Conservation (phyloP, 2,113 vertebrate genomes). For the Paramisgurnus dabryanus region DNA sequence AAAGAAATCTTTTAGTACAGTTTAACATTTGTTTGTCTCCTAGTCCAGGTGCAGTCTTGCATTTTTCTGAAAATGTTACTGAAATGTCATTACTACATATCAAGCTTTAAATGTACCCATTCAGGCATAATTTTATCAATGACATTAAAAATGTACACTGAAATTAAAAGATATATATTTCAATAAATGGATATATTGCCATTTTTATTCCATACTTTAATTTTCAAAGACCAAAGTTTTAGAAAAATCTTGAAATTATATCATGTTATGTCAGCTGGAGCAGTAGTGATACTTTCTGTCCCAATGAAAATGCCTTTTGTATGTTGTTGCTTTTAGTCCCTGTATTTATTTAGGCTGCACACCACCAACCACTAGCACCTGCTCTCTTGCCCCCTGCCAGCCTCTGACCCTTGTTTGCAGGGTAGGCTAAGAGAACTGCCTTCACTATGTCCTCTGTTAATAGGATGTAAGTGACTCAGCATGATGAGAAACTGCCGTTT, state of each 20-base stretch:
- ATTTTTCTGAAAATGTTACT: too few species aligned
- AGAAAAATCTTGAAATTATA: neutral
- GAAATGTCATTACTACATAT: too few species aligned
- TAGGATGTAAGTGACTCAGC: conserved; percentile 15
- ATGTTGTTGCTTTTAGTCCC: neutral
- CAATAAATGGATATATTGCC: neutral
- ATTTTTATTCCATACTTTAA: neutral
- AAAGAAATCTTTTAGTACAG: too few species aligned
- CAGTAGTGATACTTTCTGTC: conserved; percentile 14
- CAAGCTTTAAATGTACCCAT: too few species aligned
- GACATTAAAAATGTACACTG: too few species aligned
- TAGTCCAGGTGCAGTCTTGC: too few species aligned
- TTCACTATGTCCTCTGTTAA: neutral
- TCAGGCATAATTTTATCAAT: too few species aligned
- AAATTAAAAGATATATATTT: too few species aligned
- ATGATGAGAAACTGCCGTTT: conserved; percentile 18
- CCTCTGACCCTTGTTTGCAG: conserved; percentile 29
- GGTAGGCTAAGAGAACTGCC: neutral
- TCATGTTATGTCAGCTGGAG: conserved; percentile 39
- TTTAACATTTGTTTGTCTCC: too few species aligned
- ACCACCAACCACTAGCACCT: conserved; percentile 14
- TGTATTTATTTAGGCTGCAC: neutral
- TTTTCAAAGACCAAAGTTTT: neutral
- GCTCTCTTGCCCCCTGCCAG: conserved; percentile 9
- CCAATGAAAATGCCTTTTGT: conserved; percentile 22